Evolutionary conservation across 2,113 vertebrate species (phyloP), one percentile per base, ranked within the genome.

Genomic region (Gymnarchus niloticus): DNA sequence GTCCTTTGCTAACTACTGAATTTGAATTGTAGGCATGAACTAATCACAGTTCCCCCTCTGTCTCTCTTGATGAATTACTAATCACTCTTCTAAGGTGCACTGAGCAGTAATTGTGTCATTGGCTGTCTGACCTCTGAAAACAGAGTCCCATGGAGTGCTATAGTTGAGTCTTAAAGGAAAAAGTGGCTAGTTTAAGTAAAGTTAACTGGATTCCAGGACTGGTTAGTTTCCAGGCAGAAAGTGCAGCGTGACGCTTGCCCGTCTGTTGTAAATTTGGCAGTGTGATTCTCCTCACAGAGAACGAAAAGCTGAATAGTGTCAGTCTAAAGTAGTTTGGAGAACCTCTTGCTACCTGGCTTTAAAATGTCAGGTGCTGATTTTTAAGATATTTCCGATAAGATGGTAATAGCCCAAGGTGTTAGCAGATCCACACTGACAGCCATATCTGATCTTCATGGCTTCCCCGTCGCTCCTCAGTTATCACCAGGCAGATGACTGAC

Each of bases 21-120:
- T 94, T 92, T 95, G 92, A 95, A 94, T 95, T 92, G 90, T 95
- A 96, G 96, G 96, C 96, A 97, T 96, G 95, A 96, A 97, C 96
- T 97, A 96, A 98, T 96, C 94, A 93, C 90, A 41, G 87, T 65
- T 92, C 91, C 88, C 51, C n/a, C 69, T 85, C 46, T 86, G 46
- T 88, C 73, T 85, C 46, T 46, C 77, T 86, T 87, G 88, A 59
- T 84, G 84, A 83, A 84, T 23, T 88, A 93, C 92, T 94, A 92
- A 92, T 84, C 85, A 61, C 17, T 81, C 52, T 83, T 88, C 86
- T 8, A 86, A 92, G 90, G 88, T 89, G 3, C 86, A 91, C 91
- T 92, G 91, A 92, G 88, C 90, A 90, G 83, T 80, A 56, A 46
- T 33, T 46, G 25, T 10, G 14, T 8, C 1, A 28, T 84, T 76